Percentiles rank a stretch among this genome's conserved stretches.
phyloP scores from a whole-genome alignment of 2,888 invertebrate genomes.

The Rhodophaea formosa region DNA sequence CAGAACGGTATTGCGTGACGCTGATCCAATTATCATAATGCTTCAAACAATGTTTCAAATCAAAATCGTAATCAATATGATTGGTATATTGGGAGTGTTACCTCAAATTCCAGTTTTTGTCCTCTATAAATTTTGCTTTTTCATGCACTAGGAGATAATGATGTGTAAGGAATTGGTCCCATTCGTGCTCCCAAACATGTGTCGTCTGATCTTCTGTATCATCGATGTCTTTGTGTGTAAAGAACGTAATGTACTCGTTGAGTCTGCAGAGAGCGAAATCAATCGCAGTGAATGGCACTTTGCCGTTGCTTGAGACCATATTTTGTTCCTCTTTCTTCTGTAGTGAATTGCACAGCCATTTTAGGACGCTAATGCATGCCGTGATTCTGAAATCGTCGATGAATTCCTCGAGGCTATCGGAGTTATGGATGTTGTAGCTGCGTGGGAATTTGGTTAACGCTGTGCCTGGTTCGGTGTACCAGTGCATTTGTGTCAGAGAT shows the following conservation, averaged over 20 bases:
- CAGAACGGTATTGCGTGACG: not conserved
- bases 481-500: conserved; percentile 90
- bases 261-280: conserved; percentile 92
- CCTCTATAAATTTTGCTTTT: conserved; percentile 75
- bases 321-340: conserved; percentile 78
- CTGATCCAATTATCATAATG: conserved; percentile 4
- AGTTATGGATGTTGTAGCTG: conserved; percentile 91
- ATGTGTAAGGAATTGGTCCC: conserved; percentile 91
- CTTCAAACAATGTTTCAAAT: not conserved
- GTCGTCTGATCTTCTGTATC: conserved; percentile 84
- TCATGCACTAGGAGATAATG: conserved; percentile 85
- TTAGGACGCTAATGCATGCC: conserved; percentile 91
- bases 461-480: conserved; percentile 91
- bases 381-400: conserved; percentile 94
- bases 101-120: conserved; percentile 61
- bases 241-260: conserved; percentile 87
- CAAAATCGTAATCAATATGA: not conserved
- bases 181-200: conserved; percentile 91
- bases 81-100: conserved; percentile 30
- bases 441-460: conserved; percentile 92
- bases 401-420: conserved; percentile 91
- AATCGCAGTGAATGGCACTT: conserved; percentile 87
- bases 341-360: conserved; percentile 85
- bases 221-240: conserved; percentile 88
- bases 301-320: conserved; percentile 81